phyloP scores from a whole-genome alignment of 1,140 invertebrate genomes.

The Drosophila tsacasi region DNA sequence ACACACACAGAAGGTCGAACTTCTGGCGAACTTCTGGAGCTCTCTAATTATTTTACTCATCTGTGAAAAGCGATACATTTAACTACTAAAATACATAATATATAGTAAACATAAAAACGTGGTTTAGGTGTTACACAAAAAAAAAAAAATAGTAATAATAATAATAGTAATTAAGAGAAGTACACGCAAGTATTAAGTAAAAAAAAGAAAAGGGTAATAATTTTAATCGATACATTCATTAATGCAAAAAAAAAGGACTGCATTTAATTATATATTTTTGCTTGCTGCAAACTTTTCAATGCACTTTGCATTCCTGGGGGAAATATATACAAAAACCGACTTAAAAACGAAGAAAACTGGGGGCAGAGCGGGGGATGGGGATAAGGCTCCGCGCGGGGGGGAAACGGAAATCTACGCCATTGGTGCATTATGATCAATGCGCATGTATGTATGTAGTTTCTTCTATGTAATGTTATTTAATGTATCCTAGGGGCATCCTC shows the following conservation, averaged over 20 bases:
- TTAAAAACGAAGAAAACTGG: constrained; percentile 37
- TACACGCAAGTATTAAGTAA: constrained; percentile 47
- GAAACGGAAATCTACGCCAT: constrained; percentile 6
- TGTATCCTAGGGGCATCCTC: constrained; percentile 45
- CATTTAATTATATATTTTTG: constrained; percentile 26
- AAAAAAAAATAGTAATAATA: constrained; percentile 15
- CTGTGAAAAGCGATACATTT: constrained; percentile 39
- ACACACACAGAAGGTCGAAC: constrained; percentile 49
- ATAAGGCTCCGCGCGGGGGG: not conserved
- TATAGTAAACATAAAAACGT: constrained; percentile 51
- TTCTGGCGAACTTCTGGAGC: constrained; percentile 6
- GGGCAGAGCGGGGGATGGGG: constrained; percentile 5
- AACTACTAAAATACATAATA: constrained; percentile 64
- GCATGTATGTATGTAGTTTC: constrained; percentile 27
- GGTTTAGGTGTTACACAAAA: constrained; percentile 41
- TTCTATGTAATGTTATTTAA: constrained; percentile 33
- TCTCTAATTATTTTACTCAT: constrained; percentile 19
- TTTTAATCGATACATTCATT: constrained; percentile 60
- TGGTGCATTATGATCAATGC: constrained; percentile 12
- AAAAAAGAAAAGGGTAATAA: constrained; percentile 50
- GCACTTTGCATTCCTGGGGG: constrained; percentile 17
- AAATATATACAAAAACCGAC: constrained; percentile 63
- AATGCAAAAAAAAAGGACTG: constrained; percentile 38
- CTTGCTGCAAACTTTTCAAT: not conserved
- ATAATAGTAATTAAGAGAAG: constrained; percentile 59